phyloP scores from a whole-genome alignment of 2,797 vertebrate species.

The Intellagama lesueurii region DNA sequence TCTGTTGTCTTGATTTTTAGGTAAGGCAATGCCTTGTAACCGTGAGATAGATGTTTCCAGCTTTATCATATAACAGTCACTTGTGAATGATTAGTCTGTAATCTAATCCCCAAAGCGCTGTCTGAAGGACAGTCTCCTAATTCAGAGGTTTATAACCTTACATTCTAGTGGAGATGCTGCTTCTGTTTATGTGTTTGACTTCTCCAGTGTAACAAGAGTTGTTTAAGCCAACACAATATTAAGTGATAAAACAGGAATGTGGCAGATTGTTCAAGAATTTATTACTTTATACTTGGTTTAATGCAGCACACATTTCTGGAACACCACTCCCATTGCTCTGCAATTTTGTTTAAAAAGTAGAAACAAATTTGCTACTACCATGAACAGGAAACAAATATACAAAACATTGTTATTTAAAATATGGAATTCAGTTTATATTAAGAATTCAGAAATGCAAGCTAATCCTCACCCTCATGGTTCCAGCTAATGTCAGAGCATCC shows the following conservation, averaged over 20 bases:
- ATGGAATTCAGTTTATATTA: conserved; percentile 19
- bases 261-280: conserved; percentile 10
- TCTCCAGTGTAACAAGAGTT: not conserved
- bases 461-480: conserved; percentile 10
- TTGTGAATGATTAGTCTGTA: not conserved
- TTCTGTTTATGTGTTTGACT: not conserved
- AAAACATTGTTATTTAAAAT: not conserved
- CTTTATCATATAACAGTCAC: not conserved
- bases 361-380: conserved; percentile 35
- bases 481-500: conserved; percentile 23
- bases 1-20: not conserved
- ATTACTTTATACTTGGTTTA: conserved; percentile 23
- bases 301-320: conserved; percentile 1
- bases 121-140: not conserved
- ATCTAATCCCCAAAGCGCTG: not conserved
- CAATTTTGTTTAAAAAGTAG: conserved; percentile 63
- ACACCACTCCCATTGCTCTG: conserved; percentile 29
- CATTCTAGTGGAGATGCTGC: conserved; percentile 10
- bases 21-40: not conserved
- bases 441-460: conserved; percentile 22
- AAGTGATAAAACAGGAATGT: not conserved
- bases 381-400: conserved; percentile 20
- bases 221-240: not conserved
- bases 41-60: not conserved
- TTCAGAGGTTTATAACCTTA: not conserved